Conservation (phyloP, 1,140 invertebrate genomes). For the Schlechtendalia chinensis region DNA sequence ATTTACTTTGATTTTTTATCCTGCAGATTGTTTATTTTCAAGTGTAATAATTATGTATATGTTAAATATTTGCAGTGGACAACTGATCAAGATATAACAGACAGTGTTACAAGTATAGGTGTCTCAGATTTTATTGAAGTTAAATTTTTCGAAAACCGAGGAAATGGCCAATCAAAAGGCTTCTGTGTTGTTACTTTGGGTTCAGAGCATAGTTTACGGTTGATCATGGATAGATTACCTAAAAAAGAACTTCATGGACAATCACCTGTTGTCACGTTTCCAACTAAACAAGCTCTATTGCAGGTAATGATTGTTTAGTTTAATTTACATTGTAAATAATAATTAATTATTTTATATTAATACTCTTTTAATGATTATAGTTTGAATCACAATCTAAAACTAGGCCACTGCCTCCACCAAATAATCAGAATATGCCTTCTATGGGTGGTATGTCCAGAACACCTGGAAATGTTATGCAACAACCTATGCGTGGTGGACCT, state of each 20-base stretch:
- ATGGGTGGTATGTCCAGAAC: conserved; percentile 46
- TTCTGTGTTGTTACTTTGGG: conserved; percentile 90
- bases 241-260: conserved; percentile 96
- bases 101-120: conserved; percentile 81
- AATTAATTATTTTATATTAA: conserved; percentile 4
- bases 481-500: conserved; percentile 55
- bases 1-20: not conserved
- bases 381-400: conserved; percentile 91
- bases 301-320: conserved; percentile 56
- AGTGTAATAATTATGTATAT: not conserved
- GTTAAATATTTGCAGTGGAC: conserved; percentile 78
- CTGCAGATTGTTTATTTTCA: not conserved
- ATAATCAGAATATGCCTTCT: conserved; percentile 42
- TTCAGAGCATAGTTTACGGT: conserved; percentile 85
- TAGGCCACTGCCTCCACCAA: conserved; percentile 67
- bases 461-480: conserved; percentile 52
- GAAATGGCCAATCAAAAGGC: conserved; percentile 98
- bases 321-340: not conserved
- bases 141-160: conserved; percentile 98
- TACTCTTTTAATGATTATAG: conserved; percentile 57
- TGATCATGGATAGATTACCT: conserved; percentile 87
- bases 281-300: conserved; percentile 84
- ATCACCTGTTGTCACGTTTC: conserved; percentile 88
- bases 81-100: conserved; percentile 92
- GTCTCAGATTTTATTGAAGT: conserved; percentile 94